These are phyloP conservation scores for Gobionotothen gibberifrons DNA, from an alignment of 2,797 vertebrate genomes.

Conservation along the genomic window DNA sequence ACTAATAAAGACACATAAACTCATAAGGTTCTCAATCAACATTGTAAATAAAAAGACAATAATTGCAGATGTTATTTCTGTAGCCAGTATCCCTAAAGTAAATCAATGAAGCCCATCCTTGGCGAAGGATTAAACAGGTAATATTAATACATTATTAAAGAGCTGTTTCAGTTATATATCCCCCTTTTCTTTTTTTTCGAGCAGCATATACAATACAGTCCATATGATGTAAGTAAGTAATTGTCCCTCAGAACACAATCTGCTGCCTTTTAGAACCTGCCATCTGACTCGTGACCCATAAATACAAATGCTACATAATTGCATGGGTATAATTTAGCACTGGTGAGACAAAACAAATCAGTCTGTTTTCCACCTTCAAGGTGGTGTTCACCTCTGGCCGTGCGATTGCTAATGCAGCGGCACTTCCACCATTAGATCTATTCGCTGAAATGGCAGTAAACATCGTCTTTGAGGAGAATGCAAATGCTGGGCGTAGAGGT, in stretches of 20 bases:
- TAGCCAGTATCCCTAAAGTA: too few relatives aligned
- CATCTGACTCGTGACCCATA: constrained; percentile 30
- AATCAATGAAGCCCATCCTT: too few relatives aligned
- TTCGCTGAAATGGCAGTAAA: constrained; percentile 55
- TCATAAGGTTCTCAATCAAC: too few relatives aligned
- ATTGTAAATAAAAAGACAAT: too few relatives aligned
- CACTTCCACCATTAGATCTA: constrained; percentile 40
- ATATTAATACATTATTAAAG: too few relatives aligned
- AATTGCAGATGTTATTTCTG: too few relatives aligned
- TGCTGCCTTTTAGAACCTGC: constrained; percentile 8
- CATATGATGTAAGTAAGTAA: background rate
- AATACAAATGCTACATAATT: constrained; percentile 40
- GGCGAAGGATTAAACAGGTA: too few relatives aligned
- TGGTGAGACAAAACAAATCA: constrained; percentile 44
- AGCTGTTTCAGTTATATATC: background rate
- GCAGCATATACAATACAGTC: background rate
- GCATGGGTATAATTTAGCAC: constrained; percentile 44
- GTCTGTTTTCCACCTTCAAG: constrained; percentile 52
- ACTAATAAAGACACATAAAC: too few relatives aligned
- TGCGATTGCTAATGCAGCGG: constrained; percentile 1
- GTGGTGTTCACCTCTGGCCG: constrained; percentile 52
- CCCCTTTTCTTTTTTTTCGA: background rate
- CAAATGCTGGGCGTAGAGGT: constrained; percentile 54
- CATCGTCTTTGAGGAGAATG: constrained; percentile 42
- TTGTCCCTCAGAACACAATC: constrained; percentile 20